Evolutionary conservation across 2,888 invertebrate species (phyloP).

Genomic region (Clostera curtula): DNA sequence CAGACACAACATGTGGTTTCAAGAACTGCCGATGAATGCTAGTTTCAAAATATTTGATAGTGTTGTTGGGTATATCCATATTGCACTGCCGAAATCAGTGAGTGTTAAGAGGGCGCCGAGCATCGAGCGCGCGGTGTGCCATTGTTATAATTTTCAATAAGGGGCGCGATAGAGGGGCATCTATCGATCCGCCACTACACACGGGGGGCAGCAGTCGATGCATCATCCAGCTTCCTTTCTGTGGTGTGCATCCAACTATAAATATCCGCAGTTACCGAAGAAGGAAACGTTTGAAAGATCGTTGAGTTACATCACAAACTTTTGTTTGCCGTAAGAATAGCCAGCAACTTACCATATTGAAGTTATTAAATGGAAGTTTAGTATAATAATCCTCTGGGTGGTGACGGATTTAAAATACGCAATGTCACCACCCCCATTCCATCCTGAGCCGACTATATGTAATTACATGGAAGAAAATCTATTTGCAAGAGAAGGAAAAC

Average conservation of each 20-base stretch:
- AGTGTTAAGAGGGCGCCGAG: conserved; percentile 67
- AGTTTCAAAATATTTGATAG: conserved; percentile 15
- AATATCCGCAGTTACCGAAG: conserved; percentile 45
- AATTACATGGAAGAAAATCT: too few species aligned
- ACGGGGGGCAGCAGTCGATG: conserved; percentile 40
- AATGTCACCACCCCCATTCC: too few species aligned
- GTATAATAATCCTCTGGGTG: too few species aligned
- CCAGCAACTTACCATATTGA: too few species aligned
- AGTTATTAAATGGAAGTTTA: too few species aligned
- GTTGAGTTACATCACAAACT: conserved; percentile 1
- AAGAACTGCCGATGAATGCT: too few species aligned
- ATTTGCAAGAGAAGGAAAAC: too few species aligned
- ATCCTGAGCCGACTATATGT: too few species aligned
- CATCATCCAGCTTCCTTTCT: conserved; percentile 46
- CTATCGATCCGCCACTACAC: conserved; percentile 53
- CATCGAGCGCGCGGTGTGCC: conserved; percentile 64
- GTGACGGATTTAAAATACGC: too few species aligned
- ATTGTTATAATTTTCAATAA: conserved; percentile 76
- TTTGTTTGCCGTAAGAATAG: too few species aligned
- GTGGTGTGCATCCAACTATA: conserved; percentile 65
- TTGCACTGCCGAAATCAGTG: conserved; percentile 65
- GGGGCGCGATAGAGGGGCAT: conserved; percentile 72
- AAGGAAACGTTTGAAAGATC: conserved; percentile 15
- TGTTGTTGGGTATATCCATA: conserved; percentile 45
- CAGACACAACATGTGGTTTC: too few species aligned